Evolutionary conservation across 1,140 invertebrate species (phyloP), one percentile per base, ranked within the genome.

Genomic region (Drosophila sulfurigaster): DNA sequence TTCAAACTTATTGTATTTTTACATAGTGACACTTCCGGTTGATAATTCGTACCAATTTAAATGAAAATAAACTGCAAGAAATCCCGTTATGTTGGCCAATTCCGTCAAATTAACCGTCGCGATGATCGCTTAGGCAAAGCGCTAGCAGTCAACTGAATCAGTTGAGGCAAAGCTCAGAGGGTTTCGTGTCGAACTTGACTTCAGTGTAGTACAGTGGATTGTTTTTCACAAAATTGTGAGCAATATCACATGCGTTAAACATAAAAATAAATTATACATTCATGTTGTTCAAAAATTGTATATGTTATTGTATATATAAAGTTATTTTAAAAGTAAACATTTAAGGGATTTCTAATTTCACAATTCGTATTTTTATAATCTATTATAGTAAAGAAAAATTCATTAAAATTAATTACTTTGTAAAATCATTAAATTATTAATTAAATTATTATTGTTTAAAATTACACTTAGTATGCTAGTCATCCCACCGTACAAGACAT

Each of bases 101-200:
- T 64, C 46, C 16, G 56, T 46, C 54, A 48, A 62, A 69, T n/a
- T 13, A 60, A 56, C 20, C 35, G 35, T 10, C 35, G 35, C 49
- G 41, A 49, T 66, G 82, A 81, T 85, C 78, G 57, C 59, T 80
- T 72, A 58, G 60, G 60, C 72, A 70, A 78, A 82, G 65, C 73
- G 79, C 66, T 72, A 87, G 68, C 77, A 88, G 72, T 57, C 71
- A 79, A 86, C 82, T 86, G 80, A 86, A 46, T 65, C 60, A 76
- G 72, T 76, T 83, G 79, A 81, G 76, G 79, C 82, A 70, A 72
- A 67, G 62, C 78, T 82, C 65, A 46, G 63, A 88, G 75, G 77
- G 76, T 87, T 87, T 87, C 88, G 83, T 88, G 72, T 38, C 78
- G 76, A 88, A 88, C 82, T 88, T 88, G 83, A 88, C 69, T 88